Percentiles rank a stretch among this genome's conserved stretches.
These are phyloP conservation scores for Aphidius ervi DNA, from an alignment of 1,140 invertebrate species.

Conservation along the genomic window DNA sequence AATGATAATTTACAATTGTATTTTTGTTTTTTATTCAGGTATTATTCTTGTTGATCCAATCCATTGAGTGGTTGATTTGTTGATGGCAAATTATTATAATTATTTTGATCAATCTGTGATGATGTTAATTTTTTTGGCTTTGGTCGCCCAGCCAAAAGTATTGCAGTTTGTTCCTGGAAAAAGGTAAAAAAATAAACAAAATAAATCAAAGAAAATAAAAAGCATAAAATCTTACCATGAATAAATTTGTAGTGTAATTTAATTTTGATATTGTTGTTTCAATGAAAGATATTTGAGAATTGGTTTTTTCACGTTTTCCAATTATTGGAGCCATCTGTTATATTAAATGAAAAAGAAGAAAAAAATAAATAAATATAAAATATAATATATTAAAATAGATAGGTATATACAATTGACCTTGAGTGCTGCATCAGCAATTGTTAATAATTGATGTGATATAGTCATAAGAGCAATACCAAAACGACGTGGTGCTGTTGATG, in stretches of 20 bases:
- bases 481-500: constrained; percentile 55
- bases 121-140: constrained; percentile 51
- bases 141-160: constrained; percentile 58
- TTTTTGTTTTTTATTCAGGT: too few relatives aligned
- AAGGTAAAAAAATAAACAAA: constrained; percentile 34
- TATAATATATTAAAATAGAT: constrained; percentile 6
- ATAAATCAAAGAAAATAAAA: background rate
- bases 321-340: constrained; percentile 38
- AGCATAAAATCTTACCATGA: constrained; percentile 41
- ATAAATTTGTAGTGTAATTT: constrained; percentile 36
- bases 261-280: constrained; percentile 26
- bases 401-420: constrained; percentile 31
- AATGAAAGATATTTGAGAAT: too few relatives aligned
- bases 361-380: constrained; percentile 2
- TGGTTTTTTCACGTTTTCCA: too few relatives aligned
- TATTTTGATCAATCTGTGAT: constrained; percentile 40
- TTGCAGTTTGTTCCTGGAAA: constrained; percentile 55
- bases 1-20: too few relatives aligned
- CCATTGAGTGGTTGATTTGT: constrained; percentile 55
- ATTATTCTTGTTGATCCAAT: constrained; percentile 36
- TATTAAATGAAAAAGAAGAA: constrained; percentile 6
- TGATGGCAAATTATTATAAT: constrained; percentile 53
- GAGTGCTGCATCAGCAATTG: constrained; percentile 34
- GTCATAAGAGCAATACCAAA: constrained; percentile 33
- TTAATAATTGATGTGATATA: constrained; percentile 40